These are phyloP conservation scores for Physocephala rufipes DNA, from an alignment of 2,888 invertebrate species.

Conservation along the genomic window DNA sequence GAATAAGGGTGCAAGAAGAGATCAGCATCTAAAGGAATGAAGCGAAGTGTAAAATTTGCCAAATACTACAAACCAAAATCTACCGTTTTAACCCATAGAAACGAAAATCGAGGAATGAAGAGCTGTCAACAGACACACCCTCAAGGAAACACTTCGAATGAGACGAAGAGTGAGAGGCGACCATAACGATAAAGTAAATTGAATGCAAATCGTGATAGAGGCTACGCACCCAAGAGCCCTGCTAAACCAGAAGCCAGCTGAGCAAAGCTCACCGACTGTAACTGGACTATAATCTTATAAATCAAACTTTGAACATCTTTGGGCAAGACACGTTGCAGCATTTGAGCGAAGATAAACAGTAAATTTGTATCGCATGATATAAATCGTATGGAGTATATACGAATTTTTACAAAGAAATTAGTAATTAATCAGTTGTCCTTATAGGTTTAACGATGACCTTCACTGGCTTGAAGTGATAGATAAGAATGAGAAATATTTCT, in stretches of 20 bases:
- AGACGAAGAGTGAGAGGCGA: too few species aligned
- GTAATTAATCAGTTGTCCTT: too few species aligned
- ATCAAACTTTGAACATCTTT: conserved; percentile 50
- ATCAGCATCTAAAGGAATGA: background rate
- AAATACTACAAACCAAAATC: conserved; percentile 59
- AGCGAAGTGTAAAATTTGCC: conserved; percentile 55
- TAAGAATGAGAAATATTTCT: too few species aligned
- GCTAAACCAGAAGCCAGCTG: conserved; percentile 21
- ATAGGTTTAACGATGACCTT: too few species aligned
- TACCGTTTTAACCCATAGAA: conserved; percentile 46
- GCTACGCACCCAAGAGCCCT: conserved; percentile 17
- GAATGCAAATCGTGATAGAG: conserved; percentile 18
- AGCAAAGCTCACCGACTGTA: conserved; percentile 40
- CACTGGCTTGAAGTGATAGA: conserved; percentile 20
- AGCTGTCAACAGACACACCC: too few species aligned
- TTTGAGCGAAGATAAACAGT: conserved; percentile 38
- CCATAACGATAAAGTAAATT: too few species aligned
- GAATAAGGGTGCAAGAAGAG: background rate
- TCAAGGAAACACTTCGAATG: too few species aligned
- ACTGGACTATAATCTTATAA: conserved; percentile 51
- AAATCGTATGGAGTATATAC: too few species aligned
- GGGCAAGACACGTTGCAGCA: conserved; percentile 35
- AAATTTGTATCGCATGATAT: too few species aligned
- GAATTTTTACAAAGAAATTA: too few species aligned
- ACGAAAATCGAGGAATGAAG: too few species aligned